These are phyloP conservation scores for Leptocoma aspasia DNA, from an alignment of 2,113 vertebrate species.

Conservation along the genomic window DNA sequence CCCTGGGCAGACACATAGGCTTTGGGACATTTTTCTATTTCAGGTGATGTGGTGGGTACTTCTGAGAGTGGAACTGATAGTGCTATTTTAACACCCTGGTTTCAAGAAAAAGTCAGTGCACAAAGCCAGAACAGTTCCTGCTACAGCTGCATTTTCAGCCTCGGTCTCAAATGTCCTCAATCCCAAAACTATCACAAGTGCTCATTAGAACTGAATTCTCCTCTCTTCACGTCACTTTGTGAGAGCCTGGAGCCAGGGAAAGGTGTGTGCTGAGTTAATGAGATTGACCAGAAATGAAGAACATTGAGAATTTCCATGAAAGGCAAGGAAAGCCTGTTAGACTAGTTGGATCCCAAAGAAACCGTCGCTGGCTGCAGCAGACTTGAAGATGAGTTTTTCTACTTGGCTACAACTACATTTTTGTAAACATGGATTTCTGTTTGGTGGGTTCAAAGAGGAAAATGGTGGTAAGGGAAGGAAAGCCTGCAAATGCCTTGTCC, in stretches of 20 bases:
- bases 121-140: neutral
- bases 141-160: neutral
- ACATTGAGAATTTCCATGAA: neutral
- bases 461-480: neutral
- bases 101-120: neutral
- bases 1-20: neutral
- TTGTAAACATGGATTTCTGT: neutral
- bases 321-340: neutral
- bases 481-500: neutral
- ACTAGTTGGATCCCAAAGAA: neutral
- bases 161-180: neutral
- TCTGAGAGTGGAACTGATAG: neutral
- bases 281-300: neutral
- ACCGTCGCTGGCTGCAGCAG: fast-evolving
- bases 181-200: neutral
- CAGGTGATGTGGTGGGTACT: neutral
- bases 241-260: neutral
- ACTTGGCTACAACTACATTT: neutral
- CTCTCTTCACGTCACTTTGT: neutral
- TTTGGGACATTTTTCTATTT: neutral
- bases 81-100: neutral
- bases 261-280: neutral
- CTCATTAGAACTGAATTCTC: neutral
- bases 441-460: neutral
- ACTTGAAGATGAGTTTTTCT: neutral